phyloP scores from a whole-genome alignment of 2,113 vertebrate genomes.

The Heterocephalus glaber region DNA sequence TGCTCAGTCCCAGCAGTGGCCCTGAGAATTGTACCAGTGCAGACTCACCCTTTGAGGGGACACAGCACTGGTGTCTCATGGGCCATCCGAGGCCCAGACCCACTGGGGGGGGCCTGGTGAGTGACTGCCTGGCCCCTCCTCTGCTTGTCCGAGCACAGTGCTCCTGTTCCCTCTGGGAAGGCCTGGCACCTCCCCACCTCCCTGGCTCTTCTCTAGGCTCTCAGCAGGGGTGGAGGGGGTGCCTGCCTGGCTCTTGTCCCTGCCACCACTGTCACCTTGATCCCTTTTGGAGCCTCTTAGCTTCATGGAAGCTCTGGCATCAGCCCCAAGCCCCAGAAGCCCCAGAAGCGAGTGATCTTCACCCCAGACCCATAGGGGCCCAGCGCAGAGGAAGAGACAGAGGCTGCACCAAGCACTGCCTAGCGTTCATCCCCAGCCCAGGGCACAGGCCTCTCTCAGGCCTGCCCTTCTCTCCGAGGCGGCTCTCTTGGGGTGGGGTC shows the following conservation, averaged over 20 bases:
- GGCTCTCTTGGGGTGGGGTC: neutral
- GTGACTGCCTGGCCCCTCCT: neutral
- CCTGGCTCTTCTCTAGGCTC: neutral
- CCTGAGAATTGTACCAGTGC: neutral
- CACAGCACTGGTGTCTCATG: neutral
- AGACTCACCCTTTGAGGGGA: neutral
- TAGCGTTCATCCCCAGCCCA: neutral
- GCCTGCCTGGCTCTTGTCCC: neutral
- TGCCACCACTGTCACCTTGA: neutral
- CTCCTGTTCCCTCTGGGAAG: neutral
- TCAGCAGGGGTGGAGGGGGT: too few relatives aligned
- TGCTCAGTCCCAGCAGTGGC: neutral
- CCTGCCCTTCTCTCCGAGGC: neutral
- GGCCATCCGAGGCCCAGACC: neutral
- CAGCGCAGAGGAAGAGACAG: fast-evolving
- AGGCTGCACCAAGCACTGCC: neutral
- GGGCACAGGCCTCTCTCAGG: neutral
- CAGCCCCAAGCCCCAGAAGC: too few relatives aligned
- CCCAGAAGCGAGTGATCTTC: too few relatives aligned
- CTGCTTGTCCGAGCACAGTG: too few relatives aligned
- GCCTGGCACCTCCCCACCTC: fast-evolving
- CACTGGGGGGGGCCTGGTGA: neutral
- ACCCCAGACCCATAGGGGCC: neutral
- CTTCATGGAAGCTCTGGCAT: neutral
- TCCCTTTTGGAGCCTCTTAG: neutral